These are phyloP conservation scores for Ameiurus melas DNA, from an alignment of 2,113 vertebrate genomes.

Conservation along the genomic window DNA sequence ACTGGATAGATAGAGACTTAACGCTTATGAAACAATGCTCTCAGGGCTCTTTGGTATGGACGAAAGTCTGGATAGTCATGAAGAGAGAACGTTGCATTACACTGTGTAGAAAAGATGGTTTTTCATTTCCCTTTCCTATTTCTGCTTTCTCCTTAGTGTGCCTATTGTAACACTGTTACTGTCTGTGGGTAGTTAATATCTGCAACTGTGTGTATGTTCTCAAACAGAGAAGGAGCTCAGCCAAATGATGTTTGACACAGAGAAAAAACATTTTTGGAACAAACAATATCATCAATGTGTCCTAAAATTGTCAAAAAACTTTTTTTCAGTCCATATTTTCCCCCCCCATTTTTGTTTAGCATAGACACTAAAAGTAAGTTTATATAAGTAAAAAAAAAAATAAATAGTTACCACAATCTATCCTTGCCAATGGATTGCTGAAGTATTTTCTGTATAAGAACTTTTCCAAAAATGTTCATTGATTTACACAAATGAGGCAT, in stretches of 20 bases:
- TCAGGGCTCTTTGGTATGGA: not conserved
- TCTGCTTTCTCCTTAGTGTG: not conserved
- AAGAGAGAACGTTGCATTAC: not conserved
- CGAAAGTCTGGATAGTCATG: conserved; percentile 48
- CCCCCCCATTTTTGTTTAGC: not conserved
- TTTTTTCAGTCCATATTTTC: not conserved
- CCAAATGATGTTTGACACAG: not conserved
- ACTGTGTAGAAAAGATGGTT: not conserved
- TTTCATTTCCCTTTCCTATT: not conserved
- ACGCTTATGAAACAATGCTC: conserved; percentile 63
- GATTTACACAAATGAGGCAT: not conserved
- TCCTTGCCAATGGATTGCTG: not conserved
- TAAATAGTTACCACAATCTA: not conserved
- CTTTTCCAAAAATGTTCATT: not conserved
- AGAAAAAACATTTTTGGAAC: not conserved
- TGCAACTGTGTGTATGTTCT: not conserved
- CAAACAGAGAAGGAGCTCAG: not conserved
- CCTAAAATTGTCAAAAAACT: not conserved
- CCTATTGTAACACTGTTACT: not conserved
- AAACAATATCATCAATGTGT: not conserved
- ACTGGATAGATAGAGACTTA: conserved; percentile 73
- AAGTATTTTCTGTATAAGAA: not conserved
- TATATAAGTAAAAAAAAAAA: too few species aligned
- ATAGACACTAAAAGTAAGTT: not conserved
- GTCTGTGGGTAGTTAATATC: not conserved